Percentiles rank a stretch among this genome's conserved stretches.
phyloP scores from a whole-genome alignment of 2,797 vertebrate species.

The Arctocebus calabarensis region DNA sequence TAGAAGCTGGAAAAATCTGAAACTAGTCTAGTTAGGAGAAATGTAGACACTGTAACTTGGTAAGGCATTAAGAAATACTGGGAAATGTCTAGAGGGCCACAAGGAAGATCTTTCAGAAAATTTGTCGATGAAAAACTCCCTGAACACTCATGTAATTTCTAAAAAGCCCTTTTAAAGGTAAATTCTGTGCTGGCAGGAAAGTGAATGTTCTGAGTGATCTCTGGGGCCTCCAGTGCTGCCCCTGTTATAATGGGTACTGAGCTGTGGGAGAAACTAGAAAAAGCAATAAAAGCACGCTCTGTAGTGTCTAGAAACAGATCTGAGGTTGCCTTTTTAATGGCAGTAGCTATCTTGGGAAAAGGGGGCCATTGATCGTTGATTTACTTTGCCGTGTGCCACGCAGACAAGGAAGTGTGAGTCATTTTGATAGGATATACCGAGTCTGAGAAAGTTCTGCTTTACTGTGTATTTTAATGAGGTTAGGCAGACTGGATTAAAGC shows the following conservation, averaged over 20 bases:
- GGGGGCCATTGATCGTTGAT: neutral
- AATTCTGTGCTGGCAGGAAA: neutral
- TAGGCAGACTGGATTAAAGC: neutral
- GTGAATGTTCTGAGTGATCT: neutral
- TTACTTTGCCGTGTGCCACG: neutral
- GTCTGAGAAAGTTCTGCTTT: neutral
- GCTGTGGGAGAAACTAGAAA: neutral
- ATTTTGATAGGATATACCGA: neutral
- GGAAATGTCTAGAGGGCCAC: constrained; percentile 65
- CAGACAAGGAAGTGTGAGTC: constrained; percentile 7
- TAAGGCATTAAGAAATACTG: constrained; percentile 77
- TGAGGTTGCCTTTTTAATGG: neutral
- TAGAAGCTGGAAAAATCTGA: constrained; percentile 76
- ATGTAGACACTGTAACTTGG: constrained; percentile 73
- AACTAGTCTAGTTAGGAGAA: constrained; percentile 78
- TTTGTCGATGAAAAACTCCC: constrained; percentile 48
- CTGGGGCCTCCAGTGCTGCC: neutral
- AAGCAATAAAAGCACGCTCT: neutral
- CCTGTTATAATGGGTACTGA: neutral
- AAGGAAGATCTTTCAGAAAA: constrained; percentile 3
- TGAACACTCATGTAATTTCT: neutral
- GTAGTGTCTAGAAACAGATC: neutral
- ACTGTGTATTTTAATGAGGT: neutral
- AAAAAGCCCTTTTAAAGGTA: neutral
- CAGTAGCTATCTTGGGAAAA: neutral